Conservation (phyloP, 2,113 vertebrate genomes). For the Odobenus rosmarus region DNA sequence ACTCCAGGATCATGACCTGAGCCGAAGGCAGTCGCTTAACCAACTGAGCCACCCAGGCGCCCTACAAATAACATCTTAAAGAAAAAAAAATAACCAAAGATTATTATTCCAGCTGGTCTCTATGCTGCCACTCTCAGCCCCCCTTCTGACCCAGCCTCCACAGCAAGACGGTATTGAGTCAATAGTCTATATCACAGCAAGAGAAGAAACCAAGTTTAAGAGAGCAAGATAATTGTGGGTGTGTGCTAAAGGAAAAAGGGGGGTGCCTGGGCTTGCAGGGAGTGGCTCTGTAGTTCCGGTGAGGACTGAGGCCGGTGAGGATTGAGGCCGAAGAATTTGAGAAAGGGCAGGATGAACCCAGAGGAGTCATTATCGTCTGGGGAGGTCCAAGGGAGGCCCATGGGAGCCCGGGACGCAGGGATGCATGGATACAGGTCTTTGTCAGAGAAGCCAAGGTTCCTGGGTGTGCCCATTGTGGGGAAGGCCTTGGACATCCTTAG, state of each 20-base stretch:
- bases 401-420: neutral
- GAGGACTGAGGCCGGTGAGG: neutral
- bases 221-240: neutral
- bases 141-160: neutral
- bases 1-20: no score
- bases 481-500: neutral
- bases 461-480: neutral
- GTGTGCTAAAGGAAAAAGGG: neutral
- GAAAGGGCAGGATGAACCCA: neutral
- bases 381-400: neutral
- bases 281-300: neutral
- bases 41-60: no score
- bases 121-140: neutral
- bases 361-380: neutral
- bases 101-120: neutral
- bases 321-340: neutral
- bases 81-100: neutral
- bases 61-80: no score
- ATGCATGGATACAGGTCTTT: slow-evolving; percentile 44
- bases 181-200: neutral
- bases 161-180: neutral
- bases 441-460: slow-evolving; percentile 55
- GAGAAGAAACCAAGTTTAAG: slow-evolving; percentile 4
- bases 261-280: neutral
- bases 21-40: no score